Evolutionary conservation across 2,888 invertebrate species (phyloP).

Genomic region (Philereme vetulata): DNA sequence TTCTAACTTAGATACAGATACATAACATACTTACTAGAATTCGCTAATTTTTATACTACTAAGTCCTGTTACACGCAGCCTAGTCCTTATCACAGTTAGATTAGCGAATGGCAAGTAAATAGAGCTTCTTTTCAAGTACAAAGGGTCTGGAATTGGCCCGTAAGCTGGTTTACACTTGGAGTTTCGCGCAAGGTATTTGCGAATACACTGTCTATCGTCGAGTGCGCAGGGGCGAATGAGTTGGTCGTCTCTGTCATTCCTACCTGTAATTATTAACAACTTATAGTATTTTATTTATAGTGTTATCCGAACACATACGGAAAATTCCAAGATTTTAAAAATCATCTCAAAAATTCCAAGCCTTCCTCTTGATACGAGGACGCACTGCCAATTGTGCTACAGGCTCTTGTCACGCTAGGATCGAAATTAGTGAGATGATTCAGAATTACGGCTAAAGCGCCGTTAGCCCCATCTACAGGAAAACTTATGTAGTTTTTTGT

Average conservation of each 20-base stretch:
- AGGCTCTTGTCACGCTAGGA: too few species aligned
- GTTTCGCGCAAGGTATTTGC: constrained; percentile 34
- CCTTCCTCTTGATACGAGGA: too few species aligned
- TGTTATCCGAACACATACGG: too few species aligned
- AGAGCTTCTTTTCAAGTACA: constrained; percentile 20
- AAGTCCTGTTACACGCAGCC: constrained; percentile 18
- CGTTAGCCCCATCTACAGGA: too few species aligned
- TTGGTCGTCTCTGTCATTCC: constrained; percentile 19
- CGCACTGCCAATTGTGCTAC: too few species aligned
- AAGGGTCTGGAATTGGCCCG: constrained; percentile 30
- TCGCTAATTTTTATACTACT: constrained; percentile 21
- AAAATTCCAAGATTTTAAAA: too few species aligned
- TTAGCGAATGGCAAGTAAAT: constrained; percentile 36
- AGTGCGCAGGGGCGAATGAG: constrained; percentile 37
- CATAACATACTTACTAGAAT: constrained; percentile 30
- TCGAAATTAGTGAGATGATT: too few species aligned
- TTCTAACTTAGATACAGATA: background rate
- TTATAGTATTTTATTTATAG: too few species aligned
- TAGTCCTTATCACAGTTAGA: constrained; percentile 24
- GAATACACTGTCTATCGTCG: constrained; percentile 39
- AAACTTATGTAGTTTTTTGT: too few species aligned
- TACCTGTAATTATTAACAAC: too few species aligned
- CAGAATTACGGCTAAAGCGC: too few species aligned
- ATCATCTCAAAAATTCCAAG: too few species aligned
- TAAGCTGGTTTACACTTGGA: constrained; percentile 32